Base-by-base conservation (phyloP, 2,113 vertebrate species). In the Python bivittatus region DNA sequence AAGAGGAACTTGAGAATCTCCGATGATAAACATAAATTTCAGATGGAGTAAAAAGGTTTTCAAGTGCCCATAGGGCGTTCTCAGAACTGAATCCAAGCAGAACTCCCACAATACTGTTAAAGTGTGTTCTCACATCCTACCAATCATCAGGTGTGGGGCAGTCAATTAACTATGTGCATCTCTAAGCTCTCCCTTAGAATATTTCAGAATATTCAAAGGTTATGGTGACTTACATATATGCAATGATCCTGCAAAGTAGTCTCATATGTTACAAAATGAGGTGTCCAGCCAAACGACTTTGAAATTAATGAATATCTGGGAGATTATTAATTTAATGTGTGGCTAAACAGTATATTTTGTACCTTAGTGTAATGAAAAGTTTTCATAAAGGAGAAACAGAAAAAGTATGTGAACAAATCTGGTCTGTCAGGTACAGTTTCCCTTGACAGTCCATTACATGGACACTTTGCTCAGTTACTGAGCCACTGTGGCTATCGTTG, bases 381-480 rank as follows among this genome's bases (percentile, higher is more conserved):
- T 93, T 91, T 93, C 96, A 97, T 92, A 94, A 97, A 97, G 94
- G 92, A 95, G 95, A 97, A 96, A 95, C 92, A 96, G 95, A 96
- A 97, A 97, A 97, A 97, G 97, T 60, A 95, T 97, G 95, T 93
- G 94, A 97, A 95, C 95, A 94, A 94, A 96, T 98, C 97, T 96
- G 93, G 96, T 96, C 95, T 97, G 96, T 97, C 95, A 93, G 93
- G 92, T 97, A 93, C 93, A 91, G 97, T 98, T 96, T 96, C 93
- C 95, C 88, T 17, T 38, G 95, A 96, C 48, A 89, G 94, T 86
- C 68, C 72, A 12, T 72, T 95, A 95, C 88, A 86, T 87, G 92
- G 88, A 27, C 92, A 25, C 33, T 91, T 72, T 92, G 84, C 44
- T 0, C 38, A 27, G 89, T 53, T 95, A 93, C 86, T 94, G 94